Evolutionary conservation across 2,113 vertebrate species (phyloP), one percentile per base, ranked within the genome.

Genomic region (Bubo blakistoni): DNA sequence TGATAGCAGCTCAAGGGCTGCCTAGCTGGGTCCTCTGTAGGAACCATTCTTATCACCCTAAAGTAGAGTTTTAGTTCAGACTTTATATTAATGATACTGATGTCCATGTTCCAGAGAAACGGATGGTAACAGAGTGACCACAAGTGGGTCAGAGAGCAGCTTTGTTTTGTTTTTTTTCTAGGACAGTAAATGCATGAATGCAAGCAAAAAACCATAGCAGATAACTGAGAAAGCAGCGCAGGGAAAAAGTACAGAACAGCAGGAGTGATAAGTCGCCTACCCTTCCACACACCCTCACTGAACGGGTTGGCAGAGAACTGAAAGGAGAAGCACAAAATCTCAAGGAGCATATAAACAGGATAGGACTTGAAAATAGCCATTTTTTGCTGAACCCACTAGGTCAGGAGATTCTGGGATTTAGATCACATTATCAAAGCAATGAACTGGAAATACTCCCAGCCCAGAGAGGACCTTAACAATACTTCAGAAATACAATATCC

Each of bases 301-400:
- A 59, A 27, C 1, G 2, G 2, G 9, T 20, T 44, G 29, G 27
- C 0, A 0, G 54, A 84, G 57, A 65, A 21, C 19, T n/a, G 24
- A 65, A 69, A 85, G 30, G 22, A 84, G 29, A 61, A 69, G 54
- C 40, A 44, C 27, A 88, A 78, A 88, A 81, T 70, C 46, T 17
- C 34, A 18, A 18, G 25, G 4, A 49, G 14, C 0, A 0, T 34
- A 22, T 32, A 38, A 77, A 77, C 8, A 70, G 57, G 30, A 34
- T 1, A 49, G 52, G 25, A 24, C 8, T 46, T 42, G 32, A 54
- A 92, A 92, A 90, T 0, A 52, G 16, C 13, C 4, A 5, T 79
- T 90, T 91, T 92, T 47, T 63, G 9, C 14, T 70, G 34, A 46
- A 38, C 15, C 73, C 6, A 3, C 11, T 58, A 29, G 25, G 22